Conservation (phyloP, 2,797 vertebrate species). For the Schizopygopsis malacanthus region DNA sequence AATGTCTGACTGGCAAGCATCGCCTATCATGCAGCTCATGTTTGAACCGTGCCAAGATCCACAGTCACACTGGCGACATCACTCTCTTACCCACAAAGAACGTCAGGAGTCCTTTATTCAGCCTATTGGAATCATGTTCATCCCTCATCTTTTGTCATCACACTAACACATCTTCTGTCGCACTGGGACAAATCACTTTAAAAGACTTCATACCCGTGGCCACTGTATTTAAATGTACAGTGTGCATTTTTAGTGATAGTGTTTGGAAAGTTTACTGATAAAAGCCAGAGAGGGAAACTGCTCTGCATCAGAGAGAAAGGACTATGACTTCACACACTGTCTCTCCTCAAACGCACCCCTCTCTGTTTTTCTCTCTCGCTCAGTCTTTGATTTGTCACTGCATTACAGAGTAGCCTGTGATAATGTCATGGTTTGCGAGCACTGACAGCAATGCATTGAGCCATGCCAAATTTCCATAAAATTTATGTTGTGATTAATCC, state of each 20-base stretch:
- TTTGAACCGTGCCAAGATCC: slow-evolving; percentile 4
- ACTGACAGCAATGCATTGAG: slow-evolving; percentile 39
- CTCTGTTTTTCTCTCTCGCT: slow-evolving; percentile 38
- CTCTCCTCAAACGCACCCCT: slow-evolving; percentile 40
- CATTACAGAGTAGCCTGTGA: slow-evolving; percentile 37
- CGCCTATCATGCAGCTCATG: slow-evolving; percentile 29
- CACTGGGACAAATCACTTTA: slow-evolving; percentile 20
- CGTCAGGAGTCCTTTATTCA: neutral
- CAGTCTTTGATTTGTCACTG: slow-evolving; percentile 48
- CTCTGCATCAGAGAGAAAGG: slow-evolving; percentile 58
- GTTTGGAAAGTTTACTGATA: slow-evolving; percentile 56
- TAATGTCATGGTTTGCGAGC: slow-evolving; percentile 22
- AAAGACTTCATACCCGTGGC: slow-evolving; percentile 1
- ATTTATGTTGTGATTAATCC: slow-evolving; percentile 9
- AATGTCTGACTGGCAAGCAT: slow-evolving; percentile 33
- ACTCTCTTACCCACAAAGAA: neutral
- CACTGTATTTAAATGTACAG: slow-evolving; percentile 34
- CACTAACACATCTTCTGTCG: slow-evolving; percentile 1
- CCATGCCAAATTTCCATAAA: slow-evolving; percentile 22
- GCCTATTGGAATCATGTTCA: neutral
- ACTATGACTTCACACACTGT: slow-evolving; percentile 55
- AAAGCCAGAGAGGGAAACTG: slow-evolving; percentile 62
- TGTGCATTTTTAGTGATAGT: slow-evolving; percentile 50
- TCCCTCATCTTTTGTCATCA: slow-evolving; percentile 22
- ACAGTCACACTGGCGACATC: slow-evolving; percentile 23